phyloP scores from a whole-genome alignment of 2,113 vertebrate genomes.

The Microtus richardsoni region DNA sequence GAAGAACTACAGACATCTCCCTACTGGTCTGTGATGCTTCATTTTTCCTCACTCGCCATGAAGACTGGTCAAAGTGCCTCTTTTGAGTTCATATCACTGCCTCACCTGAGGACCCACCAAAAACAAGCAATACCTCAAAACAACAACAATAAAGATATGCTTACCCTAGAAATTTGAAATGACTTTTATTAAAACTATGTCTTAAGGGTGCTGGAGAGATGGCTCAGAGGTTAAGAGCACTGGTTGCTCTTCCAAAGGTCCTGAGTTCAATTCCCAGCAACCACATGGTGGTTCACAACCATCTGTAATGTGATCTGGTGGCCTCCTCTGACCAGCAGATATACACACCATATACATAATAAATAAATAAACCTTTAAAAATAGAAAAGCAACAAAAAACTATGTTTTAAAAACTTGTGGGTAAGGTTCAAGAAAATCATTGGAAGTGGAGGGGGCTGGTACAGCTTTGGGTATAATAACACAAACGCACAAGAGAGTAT shows the following conservation, averaged over 20 bases:
- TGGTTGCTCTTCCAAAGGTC: too few relatives aligned
- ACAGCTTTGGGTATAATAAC: background rate
- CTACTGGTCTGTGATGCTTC: background rate
- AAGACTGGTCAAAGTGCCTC: background rate
- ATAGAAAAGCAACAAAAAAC: too few relatives aligned
- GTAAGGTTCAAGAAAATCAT: background rate
- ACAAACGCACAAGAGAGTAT: background rate
- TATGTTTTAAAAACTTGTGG: background rate
- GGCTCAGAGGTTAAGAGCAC: too few relatives aligned
- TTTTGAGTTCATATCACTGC: conserved; percentile 3
- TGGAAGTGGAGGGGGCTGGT: background rate
- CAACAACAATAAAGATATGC: background rate
- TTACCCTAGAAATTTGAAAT: background rate
- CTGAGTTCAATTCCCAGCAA: too few relatives aligned
- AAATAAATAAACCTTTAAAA: too few relatives aligned
- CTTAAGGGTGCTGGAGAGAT: too few relatives aligned
- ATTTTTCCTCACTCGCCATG: background rate
- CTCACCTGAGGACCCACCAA: background rate
- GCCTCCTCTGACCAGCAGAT: too few relatives aligned
- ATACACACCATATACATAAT: too few relatives aligned
- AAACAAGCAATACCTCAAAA: background rate
- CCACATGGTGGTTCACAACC: too few relatives aligned
- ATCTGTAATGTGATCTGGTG: too few relatives aligned
- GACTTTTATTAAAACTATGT: conserved; percentile 16
- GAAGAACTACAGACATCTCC: background rate